Evolutionary conservation across 1,140 invertebrate species (phyloP), one percentile per base, ranked within the genome.

Genomic region (Augochlora pura): DNA sequence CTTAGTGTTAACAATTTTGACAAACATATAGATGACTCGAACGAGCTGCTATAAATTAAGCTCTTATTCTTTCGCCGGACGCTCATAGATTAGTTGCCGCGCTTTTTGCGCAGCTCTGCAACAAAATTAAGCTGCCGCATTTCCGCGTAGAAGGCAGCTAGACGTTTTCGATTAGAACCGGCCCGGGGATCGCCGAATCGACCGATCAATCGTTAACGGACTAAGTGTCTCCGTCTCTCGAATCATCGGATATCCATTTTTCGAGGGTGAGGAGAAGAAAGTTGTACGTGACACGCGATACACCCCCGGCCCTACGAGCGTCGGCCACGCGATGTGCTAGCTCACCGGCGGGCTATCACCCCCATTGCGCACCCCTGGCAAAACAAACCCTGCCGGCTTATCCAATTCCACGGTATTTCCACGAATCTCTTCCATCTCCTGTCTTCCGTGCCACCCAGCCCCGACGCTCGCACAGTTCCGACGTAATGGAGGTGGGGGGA

Each of bases 381-480:
- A 88, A 88, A 88, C 83, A 90, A 89, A 88, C 88, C 80, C 83
- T 71, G 80, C 65, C 78, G 83, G 87, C 84, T 89, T 89, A 89
- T 89, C 87, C 89, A 90, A 89, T 90, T 89, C 84, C 87, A 79
- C 86, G 83, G 80, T 81, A 75, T 88, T 88, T 88, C 83, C 85
- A 86, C 87, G 86, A 90, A 89, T 89, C 86, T 89, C 87, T 87
- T 86, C 84, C 82, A 86, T 85, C 85, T 84, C 81, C 76, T 80
- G 77, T 77, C 46, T 77, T 66, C 76, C 63, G 74, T 68, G 75
- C 63, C 69, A 85, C 64, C 73, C 68, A 72, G 59, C 63, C 74
- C 77, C 57, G 70, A 52, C 80, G 52, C 60, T 70, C 76, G 77
- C 54, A n/a, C n/a, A 78, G 63, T 62, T 68, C 66, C 69, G 65